A percentile compares a stretch with the other conserved stretches of the same genome.
Conservation (phyloP, 1,140 invertebrate species). For the Bombus superbus region DNA sequence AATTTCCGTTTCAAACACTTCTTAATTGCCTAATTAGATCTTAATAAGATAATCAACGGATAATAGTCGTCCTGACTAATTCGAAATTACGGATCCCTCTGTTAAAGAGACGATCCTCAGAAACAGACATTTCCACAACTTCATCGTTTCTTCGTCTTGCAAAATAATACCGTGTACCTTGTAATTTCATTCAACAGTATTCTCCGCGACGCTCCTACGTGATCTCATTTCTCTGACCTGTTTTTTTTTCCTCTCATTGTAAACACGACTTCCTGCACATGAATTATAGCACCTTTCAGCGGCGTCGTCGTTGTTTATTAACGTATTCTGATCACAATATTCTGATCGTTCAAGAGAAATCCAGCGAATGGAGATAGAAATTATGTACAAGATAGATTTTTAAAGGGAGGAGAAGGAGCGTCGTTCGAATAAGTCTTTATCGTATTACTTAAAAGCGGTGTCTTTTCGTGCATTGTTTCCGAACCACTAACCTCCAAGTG, state of each 20-base stretch:
- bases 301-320: too few species aligned
- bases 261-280: too few species aligned
- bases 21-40: neutral
- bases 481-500: constrained; percentile 3
- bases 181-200: too few species aligned
- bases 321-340: too few species aligned
- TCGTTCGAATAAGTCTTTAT: neutral
- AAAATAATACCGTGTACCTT: too few species aligned
- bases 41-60: neutral
- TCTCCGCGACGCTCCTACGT: too few species aligned
- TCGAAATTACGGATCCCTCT: neutral
- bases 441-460: constrained; percentile 1
- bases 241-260: too few species aligned
- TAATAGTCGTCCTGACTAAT: neutral
- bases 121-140: neutral
- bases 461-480: constrained; percentile 27
- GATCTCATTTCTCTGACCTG: too few species aligned
- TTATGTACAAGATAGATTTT: neutral
- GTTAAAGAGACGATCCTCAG: neutral
- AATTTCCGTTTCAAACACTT: neutral
- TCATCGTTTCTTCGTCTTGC: too few species aligned
- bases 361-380: neutral
- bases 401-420: too few species aligned
- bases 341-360: neutral
- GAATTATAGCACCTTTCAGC: too few species aligned